phyloP scores from a whole-genome alignment of 2,888 invertebrate species.

The Parnassius glacialis region DNA sequence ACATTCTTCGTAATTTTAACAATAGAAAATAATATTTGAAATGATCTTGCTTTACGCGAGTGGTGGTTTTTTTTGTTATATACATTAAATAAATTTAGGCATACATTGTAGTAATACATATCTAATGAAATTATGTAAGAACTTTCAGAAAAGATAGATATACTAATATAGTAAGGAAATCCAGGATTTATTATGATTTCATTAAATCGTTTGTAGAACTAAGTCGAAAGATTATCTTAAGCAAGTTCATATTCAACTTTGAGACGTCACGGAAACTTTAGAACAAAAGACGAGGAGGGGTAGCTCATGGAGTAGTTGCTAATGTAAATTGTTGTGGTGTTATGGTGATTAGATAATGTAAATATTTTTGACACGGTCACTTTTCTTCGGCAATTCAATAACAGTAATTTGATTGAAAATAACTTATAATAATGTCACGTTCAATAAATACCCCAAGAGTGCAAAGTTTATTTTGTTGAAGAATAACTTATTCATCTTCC shows the following conservation, averaged over 20 bases:
- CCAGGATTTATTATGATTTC: neutral
- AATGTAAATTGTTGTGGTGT: conserved; percentile 14
- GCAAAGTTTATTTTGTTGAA: neutral
- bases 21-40: no score
- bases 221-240: conserved; percentile 24
- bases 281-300: conserved; percentile 16
- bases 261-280: conserved; percentile 6
- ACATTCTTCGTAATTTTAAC: no score
- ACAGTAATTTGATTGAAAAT: neutral
- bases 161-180: no score
- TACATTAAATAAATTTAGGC: no score
- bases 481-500: neutral
- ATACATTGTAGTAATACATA: no score
- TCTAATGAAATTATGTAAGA: no score
- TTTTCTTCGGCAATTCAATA: conserved; percentile 6
- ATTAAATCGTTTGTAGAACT: conserved; percentile 15
- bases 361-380: neutral
- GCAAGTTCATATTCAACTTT: conserved; percentile 18
- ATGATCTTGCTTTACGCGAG: no score
- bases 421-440: neutral
- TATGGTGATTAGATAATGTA: conserved; percentile 10
- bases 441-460: neutral
- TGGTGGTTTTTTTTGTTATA: no score
- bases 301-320: conserved; percentile 20
- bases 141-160: neutral